Percentiles rank a stretch among this genome's conserved stretches.
Evolutionary conservation across 2,113 vertebrate species (phyloP).

Genomic region (Platichthys flesus): DNA sequence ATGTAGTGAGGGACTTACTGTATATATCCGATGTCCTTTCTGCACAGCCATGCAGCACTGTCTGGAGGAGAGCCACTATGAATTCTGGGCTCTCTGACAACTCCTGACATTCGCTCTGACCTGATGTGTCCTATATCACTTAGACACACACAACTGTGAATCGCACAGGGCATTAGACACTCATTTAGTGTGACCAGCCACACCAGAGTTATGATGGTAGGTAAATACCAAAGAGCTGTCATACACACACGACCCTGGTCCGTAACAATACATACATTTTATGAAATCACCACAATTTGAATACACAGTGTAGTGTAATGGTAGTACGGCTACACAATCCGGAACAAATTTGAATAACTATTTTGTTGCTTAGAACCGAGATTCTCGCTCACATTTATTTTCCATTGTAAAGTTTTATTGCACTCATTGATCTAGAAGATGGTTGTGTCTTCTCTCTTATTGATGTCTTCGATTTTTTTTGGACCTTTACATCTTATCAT

Average conservation of each 20-base stretch:
- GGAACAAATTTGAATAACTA: background rate
- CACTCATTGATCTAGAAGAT: too few relatives aligned
- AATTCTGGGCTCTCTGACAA: conserved; percentile 61
- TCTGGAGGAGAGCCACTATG: conserved; percentile 54
- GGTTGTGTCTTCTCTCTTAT: too few relatives aligned
- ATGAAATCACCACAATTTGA: background rate
- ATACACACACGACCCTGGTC: background rate
- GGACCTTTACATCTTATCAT: too few relatives aligned
- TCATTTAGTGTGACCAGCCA: conserved; percentile 26
- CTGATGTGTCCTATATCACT: conserved; percentile 37
- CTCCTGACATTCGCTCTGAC: conserved; percentile 51
- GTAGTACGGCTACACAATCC: background rate
- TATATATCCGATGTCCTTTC: conserved; percentile 47
- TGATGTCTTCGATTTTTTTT: too few relatives aligned
- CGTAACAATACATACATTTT: background rate
- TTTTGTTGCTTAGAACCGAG: background rate
- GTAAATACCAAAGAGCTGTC: background rate
- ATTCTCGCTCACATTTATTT: background rate
- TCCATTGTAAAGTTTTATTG: too few relatives aligned
- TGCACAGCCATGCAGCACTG: conserved; percentile 42
- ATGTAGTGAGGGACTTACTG: conserved; percentile 39
- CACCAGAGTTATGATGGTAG: background rate
- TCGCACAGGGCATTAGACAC: conserved; percentile 15
- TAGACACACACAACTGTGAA: conserved; percentile 33
- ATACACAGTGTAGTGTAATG: background rate